Evolutionary conservation across 2,113 vertebrate genomes (phyloP), one percentile per base, ranked within the genome.

Genomic region (Rhinoderma darwinii): DNA sequence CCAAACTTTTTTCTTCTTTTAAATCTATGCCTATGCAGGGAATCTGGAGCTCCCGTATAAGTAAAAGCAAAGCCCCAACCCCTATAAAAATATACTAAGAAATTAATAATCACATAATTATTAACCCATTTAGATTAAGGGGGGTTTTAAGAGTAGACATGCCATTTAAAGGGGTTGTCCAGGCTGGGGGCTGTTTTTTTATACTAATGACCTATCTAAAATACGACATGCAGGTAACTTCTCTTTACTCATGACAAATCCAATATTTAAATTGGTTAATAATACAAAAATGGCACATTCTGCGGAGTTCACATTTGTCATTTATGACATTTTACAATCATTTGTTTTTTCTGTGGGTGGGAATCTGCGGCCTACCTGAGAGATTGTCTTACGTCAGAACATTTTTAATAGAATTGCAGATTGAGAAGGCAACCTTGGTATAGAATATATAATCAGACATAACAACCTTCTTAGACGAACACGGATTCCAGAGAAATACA

Each of bases 361-460:
- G 77, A 39, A 80, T 59, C 35, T 4, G 77, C 50, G 54, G 30
- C 77, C 51, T 80, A 80, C 77, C 77, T 80, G 77, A 80, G 77
- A 39, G 74, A 80, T 59, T 4, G 51, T 79, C 77, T 79, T 30
- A 54, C 47, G 2, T 44, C 41, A 47, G 41, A 20, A 79, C 50
- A 79, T 79, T 50, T 50, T 47, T 50, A 47, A 41, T 39, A 73
- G 39, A 74, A 39, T 39, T 20, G 39, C 39, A 25, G 70, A 25
- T 12, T 7, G 47, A 61, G 77, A 80, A 80, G 77, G 77, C 77
- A 61, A 80, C 77, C 77, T 39, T 61, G 77, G 77, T 80, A 59
- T 61, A 80, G 25, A 78, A 80, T 59, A 80, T 4, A 54, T 20
- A 35, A 32, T 80, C 35, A 2, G 77, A 59, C 32, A 27, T 59